Base-by-base conservation (phyloP, 2,888 invertebrate genomes). In the Opisthograptis luteolata region DNA sequence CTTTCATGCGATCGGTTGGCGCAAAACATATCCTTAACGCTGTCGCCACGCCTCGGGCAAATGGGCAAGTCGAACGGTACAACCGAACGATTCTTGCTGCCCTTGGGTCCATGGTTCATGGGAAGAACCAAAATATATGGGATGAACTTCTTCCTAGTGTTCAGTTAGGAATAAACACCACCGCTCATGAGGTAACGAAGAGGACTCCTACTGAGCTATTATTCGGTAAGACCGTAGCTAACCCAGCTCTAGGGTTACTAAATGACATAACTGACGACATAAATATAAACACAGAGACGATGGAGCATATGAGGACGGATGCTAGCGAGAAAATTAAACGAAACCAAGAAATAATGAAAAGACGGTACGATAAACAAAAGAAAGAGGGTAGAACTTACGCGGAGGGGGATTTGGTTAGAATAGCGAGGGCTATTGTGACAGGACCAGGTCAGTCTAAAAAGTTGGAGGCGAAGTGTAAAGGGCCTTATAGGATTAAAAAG, bases 401-500 rank as follows among this genome's bases (percentile, higher is more conserved):
- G n/a, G n/a, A n/a, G n/a, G n/a, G n/a, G n/a, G n/a, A n/a, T n/a
- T n/a, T n/a, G 13, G 31, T 17, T 6, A 14, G 30, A 30, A 14
- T 30, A 30, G 30, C 30, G 8, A 30, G 30, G 30, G 30, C 30
- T 13, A 30, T 22, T 2, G 32, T 25, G 10, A 32, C 15, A 10
- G 32, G 17, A 9, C 19, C 19, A 6, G 45, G 45, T 3, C 36
- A 45, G 12, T 45, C 45, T 8, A 45, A 45, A 9, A 45, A 37
- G 17, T 13, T 45, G 7, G 37, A 52, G 12, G 8, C 60, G 0
- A 62, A 58, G 15, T 58, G 37, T 30, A 40, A 54, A 32, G 62
- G 59, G 0, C 62, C 62, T 4, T 62, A 62, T 27, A 27, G 57
- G 27, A 56, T 62, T 13, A 53, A 35, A 27, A 62, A 58, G 19